A percentile compares a stretch with the other conserved stretches of the same genome.
These are phyloP conservation scores for Tubulanus polymorphus DNA, from an alignment of 2,888 invertebrate species.

Conservation along the genomic window DNA sequence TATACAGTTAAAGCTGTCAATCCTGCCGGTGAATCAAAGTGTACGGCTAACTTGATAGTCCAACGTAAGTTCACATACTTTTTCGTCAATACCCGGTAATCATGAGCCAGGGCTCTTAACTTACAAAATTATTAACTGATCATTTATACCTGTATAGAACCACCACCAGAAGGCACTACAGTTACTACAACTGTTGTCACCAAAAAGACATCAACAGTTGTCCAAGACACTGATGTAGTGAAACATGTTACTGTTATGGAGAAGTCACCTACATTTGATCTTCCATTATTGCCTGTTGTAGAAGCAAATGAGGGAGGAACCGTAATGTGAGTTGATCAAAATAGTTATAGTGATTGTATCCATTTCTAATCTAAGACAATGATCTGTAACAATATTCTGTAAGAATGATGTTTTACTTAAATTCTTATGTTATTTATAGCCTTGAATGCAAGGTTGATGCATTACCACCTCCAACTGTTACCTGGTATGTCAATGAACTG, in stretches of 20 bases:
- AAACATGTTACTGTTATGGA: conserved; percentile 28
- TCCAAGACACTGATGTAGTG: conserved; percentile 27
- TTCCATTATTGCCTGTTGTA: conserved; percentile 62
- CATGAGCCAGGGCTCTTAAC: too few relatives aligned
- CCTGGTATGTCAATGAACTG: conserved; percentile 60
- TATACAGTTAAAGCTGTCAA: conserved; percentile 95
- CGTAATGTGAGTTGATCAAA: conserved; percentile 34
- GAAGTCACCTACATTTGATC: conserved; percentile 41
- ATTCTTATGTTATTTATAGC: conserved; percentile 9
- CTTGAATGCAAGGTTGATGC: conserved; percentile 42
- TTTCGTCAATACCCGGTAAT: too few relatives aligned
- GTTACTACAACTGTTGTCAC: conserved; percentile 12
- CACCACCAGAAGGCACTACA: conserved; percentile 9
- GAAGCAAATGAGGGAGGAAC: conserved; percentile 42
- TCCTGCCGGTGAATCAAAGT: conserved; percentile 91
- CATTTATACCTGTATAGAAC: neutral
- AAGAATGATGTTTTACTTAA: neutral
- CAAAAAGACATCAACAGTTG: conserved; percentile 28
- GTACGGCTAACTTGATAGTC: conserved; percentile 55
- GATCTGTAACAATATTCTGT: neutral
- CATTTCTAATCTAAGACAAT: neutral
- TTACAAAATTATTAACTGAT: neutral
- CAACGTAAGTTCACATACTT: conserved; percentile 30
- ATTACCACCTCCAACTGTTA: conserved; percentile 47
- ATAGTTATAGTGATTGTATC: too few relatives aligned